Evolutionary conservation across 2,113 vertebrate genomes (phyloP), one percentile per base, ranked within the genome.

Genomic region (Oplegnathus fasciatus): DNA sequence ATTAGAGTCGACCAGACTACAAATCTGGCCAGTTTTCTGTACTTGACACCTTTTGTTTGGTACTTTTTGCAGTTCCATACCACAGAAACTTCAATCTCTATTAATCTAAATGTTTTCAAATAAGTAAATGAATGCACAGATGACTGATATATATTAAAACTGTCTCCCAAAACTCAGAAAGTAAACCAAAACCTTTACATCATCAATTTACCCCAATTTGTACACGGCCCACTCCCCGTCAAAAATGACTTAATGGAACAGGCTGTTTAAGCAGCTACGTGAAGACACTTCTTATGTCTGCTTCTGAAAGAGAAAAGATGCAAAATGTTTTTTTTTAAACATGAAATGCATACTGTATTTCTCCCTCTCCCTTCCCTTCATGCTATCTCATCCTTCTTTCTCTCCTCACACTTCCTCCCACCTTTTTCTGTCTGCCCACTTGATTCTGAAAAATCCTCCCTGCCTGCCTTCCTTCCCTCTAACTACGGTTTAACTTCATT

Each of bases 401-500:
- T 80, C 37, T 10, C 20, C 84, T 87, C 66, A 75, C 80, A 75
- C 81, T 26, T 86, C 84, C 75, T 86, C 80, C 78, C 86, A 84
- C 81, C 28, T 82, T 74, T 73, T 73, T 88, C 71, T 32, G 37
- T 77, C 76, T 83, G 48, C 91, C 85, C 55, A 78, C 75, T 87
- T 70, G 48, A 82, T 82, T 66, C 48, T 75, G 58, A 82, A 52
- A 77, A 78, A 61, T 48, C 70, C 67, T 84, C 80, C 69, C 66
- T 18, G 58, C 46, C 6, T 26, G 57, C 74, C 61, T 8, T 26
- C 71, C 72, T 78, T 62, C 74, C 60, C 42, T 68, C 73, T 75
- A 81, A 88, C 75, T 61, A n/a, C 60, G 67, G 28, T 78, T 83
- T 90, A 84, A 89, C 83, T 88, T 88, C 6, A 73, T 88, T 88